Conservation (phyloP, 2,113 vertebrate genomes). For the Pseudorectes ferrugineus region DNA sequence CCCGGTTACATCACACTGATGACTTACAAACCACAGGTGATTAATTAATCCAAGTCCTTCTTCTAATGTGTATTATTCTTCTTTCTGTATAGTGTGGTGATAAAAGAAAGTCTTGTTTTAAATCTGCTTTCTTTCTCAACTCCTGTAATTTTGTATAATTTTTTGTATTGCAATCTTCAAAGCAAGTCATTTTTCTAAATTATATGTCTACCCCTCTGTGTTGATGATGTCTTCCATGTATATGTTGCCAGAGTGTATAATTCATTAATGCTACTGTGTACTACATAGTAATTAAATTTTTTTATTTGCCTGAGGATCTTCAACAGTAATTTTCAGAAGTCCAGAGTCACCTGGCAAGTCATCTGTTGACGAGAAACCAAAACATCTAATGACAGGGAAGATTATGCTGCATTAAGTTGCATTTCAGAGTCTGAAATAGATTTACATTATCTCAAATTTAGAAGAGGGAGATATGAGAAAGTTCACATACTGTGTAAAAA, state of each 20-base stretch:
- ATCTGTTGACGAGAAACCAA: neutral
- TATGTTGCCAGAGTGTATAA: neutral
- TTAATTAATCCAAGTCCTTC: neutral
- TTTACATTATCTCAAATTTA: neutral
- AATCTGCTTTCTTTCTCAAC: neutral
- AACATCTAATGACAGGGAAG: neutral
- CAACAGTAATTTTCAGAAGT: neutral
- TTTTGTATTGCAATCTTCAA: neutral
- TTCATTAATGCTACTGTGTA: neutral
- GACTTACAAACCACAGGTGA: neutral
- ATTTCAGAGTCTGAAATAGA: neutral
- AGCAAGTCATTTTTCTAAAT: neutral
- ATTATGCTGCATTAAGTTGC: neutral
- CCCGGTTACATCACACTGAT: neutral
- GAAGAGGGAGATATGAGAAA: neutral
- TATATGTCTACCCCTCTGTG: accelerated
- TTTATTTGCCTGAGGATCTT: neutral
- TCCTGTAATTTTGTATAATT: neutral
- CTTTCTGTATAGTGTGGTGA: accelerated
- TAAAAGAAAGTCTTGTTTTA: neutral
- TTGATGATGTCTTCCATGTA: neutral
- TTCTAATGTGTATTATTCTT: neutral
- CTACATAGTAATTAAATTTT: neutral
- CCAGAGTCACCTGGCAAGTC: neutral
- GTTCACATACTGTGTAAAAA: neutral